Base-by-base conservation (phyloP, 1,140 invertebrate species). In the Leptinotarsa texana region DNA sequence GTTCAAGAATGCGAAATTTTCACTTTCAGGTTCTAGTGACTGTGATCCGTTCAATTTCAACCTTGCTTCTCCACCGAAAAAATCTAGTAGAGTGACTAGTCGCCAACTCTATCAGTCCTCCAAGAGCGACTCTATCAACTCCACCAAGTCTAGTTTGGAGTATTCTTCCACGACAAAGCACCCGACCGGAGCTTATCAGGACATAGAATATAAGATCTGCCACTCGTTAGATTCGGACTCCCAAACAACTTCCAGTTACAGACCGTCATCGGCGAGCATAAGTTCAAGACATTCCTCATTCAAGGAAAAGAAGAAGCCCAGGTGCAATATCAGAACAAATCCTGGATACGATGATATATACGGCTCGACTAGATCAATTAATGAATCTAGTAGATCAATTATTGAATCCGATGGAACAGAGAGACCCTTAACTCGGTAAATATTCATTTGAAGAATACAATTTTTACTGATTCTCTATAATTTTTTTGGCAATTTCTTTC, bases 141-240 rank as follows among this genome's bases (percentile, higher is more conserved):
- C 80, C 15, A 73, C 71, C 33, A 82, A 79, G 63, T 81, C 79
- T 17, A 84, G 82, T 63, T 68, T 83, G 70, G 82, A 83, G 75
- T 83, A 83, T 68, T 75, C 78, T 8, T 80, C 80, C 3, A 83
- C 82, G 3, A 83, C 78, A 8, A 79, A 79, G 69, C 82, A 83
- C 73, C 82, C 81, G 5, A 82, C 76, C 22, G 78, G 81, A 5
- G 80, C 78, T 51, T 83, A 83, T 51, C 80, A 83, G 73, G 81
- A 81, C 75, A 80, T 81, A 24, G 82, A 84, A 51, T 84, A 84
- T 65, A 84, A 84, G 69, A 78, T 83, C 17, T 83, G 79, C 70
- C 82, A 83, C 72, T 83, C 82, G 6, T 63, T 83, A 21, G 84
- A 85, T 73, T 83, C 83, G 3, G 83, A 84, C 73, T 80, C 82